These are phyloP conservation scores for Neoseiulus cucumeris DNA, from an alignment of 1,140 invertebrate species.

Conservation along the genomic window DNA sequence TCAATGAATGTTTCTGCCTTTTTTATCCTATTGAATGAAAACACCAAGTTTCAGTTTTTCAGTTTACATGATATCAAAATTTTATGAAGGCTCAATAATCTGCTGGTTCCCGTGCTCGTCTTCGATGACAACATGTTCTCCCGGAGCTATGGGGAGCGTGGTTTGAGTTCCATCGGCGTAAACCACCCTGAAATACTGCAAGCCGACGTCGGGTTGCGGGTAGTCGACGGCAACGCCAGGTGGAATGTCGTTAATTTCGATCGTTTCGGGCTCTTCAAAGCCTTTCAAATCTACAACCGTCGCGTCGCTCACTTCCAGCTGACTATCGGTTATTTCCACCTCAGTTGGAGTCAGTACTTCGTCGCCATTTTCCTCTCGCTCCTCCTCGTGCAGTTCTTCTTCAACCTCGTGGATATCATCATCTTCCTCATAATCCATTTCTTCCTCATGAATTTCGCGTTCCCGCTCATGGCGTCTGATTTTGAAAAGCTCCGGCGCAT, in stretches of 20 bases:
- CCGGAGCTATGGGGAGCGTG: not conserved
- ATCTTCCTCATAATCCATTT: too few species aligned
- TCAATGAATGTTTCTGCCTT: too few species aligned
- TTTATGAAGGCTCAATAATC: not conserved
- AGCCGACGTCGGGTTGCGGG: not conserved
- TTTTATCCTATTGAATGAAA: too few species aligned
- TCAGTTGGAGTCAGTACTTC: not conserved
- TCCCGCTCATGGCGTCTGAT: too few species aligned
- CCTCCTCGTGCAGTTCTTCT: too few species aligned
- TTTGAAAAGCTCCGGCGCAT: too few species aligned
- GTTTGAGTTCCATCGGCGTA: not conserved
- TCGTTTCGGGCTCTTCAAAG: not conserved
- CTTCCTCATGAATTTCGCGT: too few species aligned
- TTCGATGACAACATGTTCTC: not conserved
- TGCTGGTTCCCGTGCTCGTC: slow-evolving; percentile 1
- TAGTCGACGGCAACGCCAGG: not conserved
- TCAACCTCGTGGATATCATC: too few species aligned
- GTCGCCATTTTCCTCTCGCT: too few species aligned
- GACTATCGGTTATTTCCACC: not conserved
- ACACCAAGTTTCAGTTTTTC: too few species aligned
- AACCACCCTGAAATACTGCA: not conserved
- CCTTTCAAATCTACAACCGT: not conserved
- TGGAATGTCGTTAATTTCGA: not conserved
- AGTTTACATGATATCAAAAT: too few species aligned
- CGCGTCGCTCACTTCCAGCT: not conserved